phyloP scores from a whole-genome alignment of 2,888 invertebrate species.

The Drosophila vallismaia region DNA sequence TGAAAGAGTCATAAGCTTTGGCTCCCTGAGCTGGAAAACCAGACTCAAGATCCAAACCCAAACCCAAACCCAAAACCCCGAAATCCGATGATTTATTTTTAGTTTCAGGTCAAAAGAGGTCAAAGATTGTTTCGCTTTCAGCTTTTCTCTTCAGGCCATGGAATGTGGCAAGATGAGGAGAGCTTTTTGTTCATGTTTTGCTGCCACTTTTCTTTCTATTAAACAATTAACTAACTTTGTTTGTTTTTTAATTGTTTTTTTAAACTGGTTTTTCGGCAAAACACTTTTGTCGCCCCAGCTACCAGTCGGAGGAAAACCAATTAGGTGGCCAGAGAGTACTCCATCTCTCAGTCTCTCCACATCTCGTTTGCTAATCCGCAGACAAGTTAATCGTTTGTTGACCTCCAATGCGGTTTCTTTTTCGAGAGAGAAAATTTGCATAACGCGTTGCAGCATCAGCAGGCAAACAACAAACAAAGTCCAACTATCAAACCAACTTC shows the following conservation, averaged over 20 bases:
- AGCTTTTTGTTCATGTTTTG: not conserved
- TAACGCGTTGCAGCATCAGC: constrained; percentile 46
- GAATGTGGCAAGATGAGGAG: constrained; percentile 24
- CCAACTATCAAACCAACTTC: constrained; percentile 21
- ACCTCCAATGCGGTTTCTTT: constrained; percentile 49
- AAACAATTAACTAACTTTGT: constrained; percentile 47
- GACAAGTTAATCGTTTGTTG: constrained; percentile 76
- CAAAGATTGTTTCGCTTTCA: constrained; percentile 46
- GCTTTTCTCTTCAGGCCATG: constrained; percentile 29
- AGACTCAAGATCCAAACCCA: constrained; percentile 11
- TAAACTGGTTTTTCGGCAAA: constrained; percentile 44
- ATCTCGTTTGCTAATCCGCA: constrained; percentile 57
- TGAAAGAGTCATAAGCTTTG: no score
- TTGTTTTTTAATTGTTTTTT: constrained; percentile 37
- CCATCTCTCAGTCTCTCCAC: not conserved
- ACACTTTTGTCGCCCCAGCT: constrained; percentile 29
- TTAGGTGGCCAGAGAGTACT: constrained; percentile 44
- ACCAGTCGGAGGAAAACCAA: constrained; percentile 60
- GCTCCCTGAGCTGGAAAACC: constrained; percentile 33
- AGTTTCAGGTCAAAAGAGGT: constrained; percentile 21
- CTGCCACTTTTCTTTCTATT: constrained; percentile 20
- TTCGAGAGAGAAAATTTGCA: constrained; percentile 59
- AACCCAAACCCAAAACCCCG: not conserved
- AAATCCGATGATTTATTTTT: constrained; percentile 68
- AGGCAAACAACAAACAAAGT: constrained; percentile 28